Base-by-base conservation (phyloP, 1,140 invertebrate species). In the Scaptodrosophila lebanonensis region DNA sequence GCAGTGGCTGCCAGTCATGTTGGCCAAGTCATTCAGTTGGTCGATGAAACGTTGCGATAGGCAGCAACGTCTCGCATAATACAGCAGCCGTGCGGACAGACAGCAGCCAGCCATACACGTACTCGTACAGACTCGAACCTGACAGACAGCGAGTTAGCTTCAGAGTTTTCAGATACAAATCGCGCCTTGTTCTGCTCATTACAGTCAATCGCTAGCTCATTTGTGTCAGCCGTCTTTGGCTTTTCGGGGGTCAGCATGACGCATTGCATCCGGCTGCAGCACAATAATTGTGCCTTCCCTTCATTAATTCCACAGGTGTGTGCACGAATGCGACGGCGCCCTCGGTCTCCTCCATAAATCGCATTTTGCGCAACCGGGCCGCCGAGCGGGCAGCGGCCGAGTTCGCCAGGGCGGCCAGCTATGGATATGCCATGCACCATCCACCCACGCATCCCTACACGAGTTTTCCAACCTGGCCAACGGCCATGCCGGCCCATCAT, bases 361-460 rank as follows among this genome's bases (percentile, higher is more conserved):
- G 96, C 61, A 98, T 97, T 65, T 87, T 98, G 35, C 87, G 95
- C 45, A 98, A 98, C 84, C 89, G 96, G 9, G 96, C 96, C 0
- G 95, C 96, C 0, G 96, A 98, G 85, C 87, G 96, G n/a, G 96
- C 96, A 0, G 95, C 95, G 0, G 95, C 95, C 0, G 96, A 98
- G 87, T 97, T 97, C 76, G 95, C 95, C 0, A 88, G 96, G 1
- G 95, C 95, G 0, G 95, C 95, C 1, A 95, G 95, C 11, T 97
- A 97, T 85, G 95, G 95, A 0, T 96, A 96, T 86, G 73, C 75
- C 1, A 91, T 92, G 22, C 91, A 92, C 3, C 92, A 92, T 6
- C 91, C 92, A 1, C 90, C 91, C 68, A 91, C 93, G 12, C 90
- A 91, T 84, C 91, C 93, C 0, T 93, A 93, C 59, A 90, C 90